Conservation (phyloP, 2,113 vertebrate species). For the Nothoprocta perdicaria region DNA sequence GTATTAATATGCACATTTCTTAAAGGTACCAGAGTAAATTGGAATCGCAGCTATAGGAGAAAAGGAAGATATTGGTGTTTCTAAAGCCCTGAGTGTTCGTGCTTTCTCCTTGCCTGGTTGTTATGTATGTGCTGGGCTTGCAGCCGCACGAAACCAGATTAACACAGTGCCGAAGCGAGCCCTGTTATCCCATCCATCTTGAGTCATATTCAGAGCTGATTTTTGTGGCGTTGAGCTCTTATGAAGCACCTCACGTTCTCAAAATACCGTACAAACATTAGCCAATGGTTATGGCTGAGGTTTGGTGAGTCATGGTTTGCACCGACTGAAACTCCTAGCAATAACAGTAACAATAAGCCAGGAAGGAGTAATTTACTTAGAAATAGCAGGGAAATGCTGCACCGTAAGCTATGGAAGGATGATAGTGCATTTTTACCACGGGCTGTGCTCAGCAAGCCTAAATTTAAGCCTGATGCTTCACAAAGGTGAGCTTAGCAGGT, state of each 20-base stretch:
- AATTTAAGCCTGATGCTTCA: background rate
- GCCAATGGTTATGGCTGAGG: conserved; percentile 45
- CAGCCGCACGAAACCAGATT: background rate
- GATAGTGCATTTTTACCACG: background rate
- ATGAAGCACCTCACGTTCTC: background rate
- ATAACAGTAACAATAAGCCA: conserved; percentile 21
- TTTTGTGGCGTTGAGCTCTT: background rate
- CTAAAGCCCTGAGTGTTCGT: background rate
- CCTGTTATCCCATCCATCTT: background rate
- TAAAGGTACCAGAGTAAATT: background rate
- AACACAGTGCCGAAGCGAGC: background rate
- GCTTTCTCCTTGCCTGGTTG: background rate
- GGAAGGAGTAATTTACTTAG: background rate
- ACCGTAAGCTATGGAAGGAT: background rate
- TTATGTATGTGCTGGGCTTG: background rate
- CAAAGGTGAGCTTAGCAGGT: background rate
- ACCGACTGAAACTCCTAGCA: conserved; percentile 29
- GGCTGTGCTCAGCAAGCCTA: background rate
- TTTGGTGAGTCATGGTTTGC: conserved; percentile 64
- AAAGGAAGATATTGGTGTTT: background rate
- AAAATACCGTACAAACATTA: conserved; percentile 39
- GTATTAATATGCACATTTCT: background rate
- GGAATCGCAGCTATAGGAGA: background rate
- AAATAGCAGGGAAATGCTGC: background rate
- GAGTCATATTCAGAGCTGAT: background rate